Evolutionary conservation across 2,113 vertebrate genomes (phyloP).

Genomic region (Alaudala cheleensis): DNA sequence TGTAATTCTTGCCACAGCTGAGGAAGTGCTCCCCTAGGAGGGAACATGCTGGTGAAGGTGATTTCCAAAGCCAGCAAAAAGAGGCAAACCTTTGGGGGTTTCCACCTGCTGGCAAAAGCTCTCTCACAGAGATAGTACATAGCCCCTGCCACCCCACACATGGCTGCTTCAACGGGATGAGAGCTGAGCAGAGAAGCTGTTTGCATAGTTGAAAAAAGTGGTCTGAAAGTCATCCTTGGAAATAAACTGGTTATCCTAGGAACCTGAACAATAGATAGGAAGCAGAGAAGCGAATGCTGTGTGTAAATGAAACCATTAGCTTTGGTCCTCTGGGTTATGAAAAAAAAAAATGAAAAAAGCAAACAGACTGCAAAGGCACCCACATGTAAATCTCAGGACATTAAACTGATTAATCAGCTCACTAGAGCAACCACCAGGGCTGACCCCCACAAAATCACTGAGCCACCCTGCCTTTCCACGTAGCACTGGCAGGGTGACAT

Average conservation of each 20-base stretch:
- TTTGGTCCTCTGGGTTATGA: slow-evolving; percentile 42
- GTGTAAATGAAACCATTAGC: slow-evolving; percentile 52
- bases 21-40: slow-evolving; percentile 63
- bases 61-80: slow-evolving; percentile 75
- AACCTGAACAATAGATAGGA: slow-evolving; percentile 84
- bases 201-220: slow-evolving; percentile 82
- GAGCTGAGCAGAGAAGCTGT: slow-evolving; percentile 83
- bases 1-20: slow-evolving; percentile 67
- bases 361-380: slow-evolving; percentile 19
- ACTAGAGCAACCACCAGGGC: neutral
- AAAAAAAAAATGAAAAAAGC: slow-evolving; percentile 5
- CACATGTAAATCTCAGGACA: neutral
- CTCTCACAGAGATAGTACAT: slow-evolving; percentile 86
- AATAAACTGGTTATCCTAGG: slow-evolving; percentile 81
- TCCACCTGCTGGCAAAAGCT: slow-evolving; percentile 83
- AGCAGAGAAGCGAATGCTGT: slow-evolving; percentile 72
- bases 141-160: slow-evolving; percentile 84
- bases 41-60: slow-evolving; percentile 64
- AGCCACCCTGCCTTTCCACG: neutral
- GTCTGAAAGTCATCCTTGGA: slow-evolving; percentile 80
- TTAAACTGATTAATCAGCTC: neutral
- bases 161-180: slow-evolving; percentile 84
- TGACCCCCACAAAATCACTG: neutral
- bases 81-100: slow-evolving; percentile 87
- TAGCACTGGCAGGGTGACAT: neutral